These are phyloP conservation scores for Vireo altiloquus DNA, from an alignment of 2,113 vertebrate species.

Conservation along the genomic window DNA sequence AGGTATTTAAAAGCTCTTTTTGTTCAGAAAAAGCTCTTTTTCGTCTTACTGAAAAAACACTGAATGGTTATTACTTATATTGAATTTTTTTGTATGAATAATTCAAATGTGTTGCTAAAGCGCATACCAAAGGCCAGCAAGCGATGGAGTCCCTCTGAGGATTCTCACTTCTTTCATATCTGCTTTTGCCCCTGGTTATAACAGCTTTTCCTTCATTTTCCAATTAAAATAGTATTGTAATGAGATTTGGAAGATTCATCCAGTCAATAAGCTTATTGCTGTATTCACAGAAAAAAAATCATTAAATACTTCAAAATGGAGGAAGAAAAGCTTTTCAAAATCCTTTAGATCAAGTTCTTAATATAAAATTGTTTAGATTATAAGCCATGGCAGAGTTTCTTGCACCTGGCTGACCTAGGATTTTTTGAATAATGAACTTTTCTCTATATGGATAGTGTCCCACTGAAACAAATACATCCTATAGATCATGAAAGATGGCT, in stretches of 20 bases:
- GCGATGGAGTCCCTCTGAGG: background rate
- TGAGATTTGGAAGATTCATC: background rate
- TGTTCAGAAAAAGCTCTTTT: background rate
- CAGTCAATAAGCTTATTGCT: background rate
- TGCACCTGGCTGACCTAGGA: background rate
- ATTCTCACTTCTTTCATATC: background rate
- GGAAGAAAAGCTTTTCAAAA: background rate
- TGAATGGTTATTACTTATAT: background rate
- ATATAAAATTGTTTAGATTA: background rate
- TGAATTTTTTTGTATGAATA: background rate
- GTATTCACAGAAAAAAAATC: background rate
- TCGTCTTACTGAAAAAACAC: background rate
- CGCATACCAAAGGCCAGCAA: background rate
- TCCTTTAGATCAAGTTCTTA: background rate
- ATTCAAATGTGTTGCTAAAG: background rate
- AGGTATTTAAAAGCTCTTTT: background rate
- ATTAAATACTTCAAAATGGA: background rate
- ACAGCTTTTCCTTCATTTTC: constrained; percentile 28
- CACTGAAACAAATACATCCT: background rate
- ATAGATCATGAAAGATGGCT: background rate
- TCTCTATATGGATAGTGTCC: background rate
- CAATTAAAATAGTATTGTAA: constrained; percentile 43
- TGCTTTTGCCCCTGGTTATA: constrained; percentile 14
- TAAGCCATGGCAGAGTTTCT: background rate
- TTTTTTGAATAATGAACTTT: background rate